Conservation (phyloP, 2,888 invertebrate species). For the Athalia circularis region DNA sequence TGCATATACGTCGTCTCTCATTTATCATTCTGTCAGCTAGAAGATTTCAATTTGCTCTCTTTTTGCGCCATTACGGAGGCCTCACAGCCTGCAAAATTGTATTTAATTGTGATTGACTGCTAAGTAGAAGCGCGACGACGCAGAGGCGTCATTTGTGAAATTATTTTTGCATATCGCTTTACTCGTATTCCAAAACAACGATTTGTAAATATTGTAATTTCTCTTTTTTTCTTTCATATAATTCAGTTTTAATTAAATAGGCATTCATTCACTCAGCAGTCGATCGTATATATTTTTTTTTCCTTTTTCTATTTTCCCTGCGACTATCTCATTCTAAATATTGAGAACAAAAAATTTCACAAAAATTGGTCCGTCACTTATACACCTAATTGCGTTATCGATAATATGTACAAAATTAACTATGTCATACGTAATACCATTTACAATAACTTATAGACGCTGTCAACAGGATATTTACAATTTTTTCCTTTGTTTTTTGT, state of each 20-base stretch:
- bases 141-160: constrained; percentile 60
- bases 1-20: constrained; percentile 57
- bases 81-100: constrained; percentile 68
- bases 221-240: neutral
- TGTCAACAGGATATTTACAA: neutral
- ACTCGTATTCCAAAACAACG: constrained; percentile 36
- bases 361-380: neutral
- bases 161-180: constrained; percentile 64
- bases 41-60: constrained; percentile 73
- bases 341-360: neutral
- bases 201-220: neutral
- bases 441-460: constrained; percentile 21
- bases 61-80: constrained; percentile 68
- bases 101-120: constrained; percentile 73
- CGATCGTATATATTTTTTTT: neutral
- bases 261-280: too few species aligned
- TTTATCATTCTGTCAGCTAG: constrained; percentile 72
- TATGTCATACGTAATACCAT: neutral
- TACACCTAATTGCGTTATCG: neutral
- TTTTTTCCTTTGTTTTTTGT: neutral
- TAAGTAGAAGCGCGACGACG: constrained; percentile 65
- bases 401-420: constrained; percentile 34
- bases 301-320: neutral
- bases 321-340: neutral
- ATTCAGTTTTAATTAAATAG: neutral